Percentiles rank a stretch among this genome's conserved stretches.
Conservation (phyloP, 2,797 vertebrate genomes). For the Brotula barbata region DNA sequence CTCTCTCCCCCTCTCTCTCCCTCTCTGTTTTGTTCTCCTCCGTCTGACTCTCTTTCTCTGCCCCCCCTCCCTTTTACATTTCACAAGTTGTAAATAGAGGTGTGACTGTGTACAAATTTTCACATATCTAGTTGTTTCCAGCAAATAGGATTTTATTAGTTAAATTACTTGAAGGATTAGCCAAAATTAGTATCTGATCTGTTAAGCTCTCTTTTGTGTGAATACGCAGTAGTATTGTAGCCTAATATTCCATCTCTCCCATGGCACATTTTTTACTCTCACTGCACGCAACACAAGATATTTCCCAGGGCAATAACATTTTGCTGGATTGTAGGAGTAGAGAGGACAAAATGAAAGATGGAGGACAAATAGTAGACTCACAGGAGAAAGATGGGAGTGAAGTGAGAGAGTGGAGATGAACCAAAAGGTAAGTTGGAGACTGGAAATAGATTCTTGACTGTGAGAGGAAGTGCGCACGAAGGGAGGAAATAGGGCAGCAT, state of each 20-base stretch:
- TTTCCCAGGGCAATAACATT: conserved; percentile 13
- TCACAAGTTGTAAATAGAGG: no score
- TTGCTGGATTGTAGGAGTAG: not conserved
- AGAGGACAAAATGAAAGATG: conserved; percentile 23
- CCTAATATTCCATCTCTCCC: not conserved
- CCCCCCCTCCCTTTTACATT: no score
- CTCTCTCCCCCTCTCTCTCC: no score
- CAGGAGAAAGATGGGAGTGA: not conserved
- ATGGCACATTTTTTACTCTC: not conserved
- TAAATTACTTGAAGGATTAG: no score
- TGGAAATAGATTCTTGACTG: conserved; percentile 11
- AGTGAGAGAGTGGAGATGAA: not conserved
- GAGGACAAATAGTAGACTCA: conserved; percentile 14
- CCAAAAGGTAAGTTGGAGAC: conserved; percentile 5
- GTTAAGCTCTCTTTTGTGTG: no score
- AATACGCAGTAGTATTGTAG: no score
- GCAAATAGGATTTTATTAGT: no score
- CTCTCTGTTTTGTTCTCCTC: no score
- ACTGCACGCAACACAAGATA: not conserved
- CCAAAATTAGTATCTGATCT: no score
- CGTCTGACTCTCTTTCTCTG: no score
- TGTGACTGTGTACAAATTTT: no score
- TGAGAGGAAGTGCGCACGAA: conserved; percentile 21
- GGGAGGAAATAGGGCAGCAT: conserved; percentile 59
- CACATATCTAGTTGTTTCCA: no score